Percentiles rank a stretch among this genome's conserved stretches.
Conservation (phyloP, 2,797 vertebrate species). For the Neoniphon sammara region DNA sequence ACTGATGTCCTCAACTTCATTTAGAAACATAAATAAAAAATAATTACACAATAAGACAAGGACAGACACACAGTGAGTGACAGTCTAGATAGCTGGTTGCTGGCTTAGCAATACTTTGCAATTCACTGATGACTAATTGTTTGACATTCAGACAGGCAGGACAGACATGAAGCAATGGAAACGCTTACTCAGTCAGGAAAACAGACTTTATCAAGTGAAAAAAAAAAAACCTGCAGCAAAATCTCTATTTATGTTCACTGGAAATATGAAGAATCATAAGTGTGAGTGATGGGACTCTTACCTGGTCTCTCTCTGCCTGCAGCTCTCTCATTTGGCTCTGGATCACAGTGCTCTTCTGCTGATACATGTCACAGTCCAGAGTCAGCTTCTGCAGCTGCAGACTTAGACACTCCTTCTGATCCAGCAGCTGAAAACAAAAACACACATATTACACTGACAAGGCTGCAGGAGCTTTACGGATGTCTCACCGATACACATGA, state of each 20-base stretch:
- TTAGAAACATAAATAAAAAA: not conserved
- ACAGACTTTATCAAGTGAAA: not conserved
- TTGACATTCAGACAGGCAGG: no score
- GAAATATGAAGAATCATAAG: no score
- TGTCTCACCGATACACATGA: not conserved
- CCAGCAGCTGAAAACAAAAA: constrained; percentile 78
- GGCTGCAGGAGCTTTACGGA: not conserved
- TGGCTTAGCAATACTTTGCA: not conserved
- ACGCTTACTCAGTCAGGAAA: no score
- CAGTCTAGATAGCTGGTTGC: not conserved
- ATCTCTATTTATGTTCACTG: not conserved
- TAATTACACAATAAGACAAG: not conserved
- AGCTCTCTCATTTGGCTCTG: constrained; percentile 87
- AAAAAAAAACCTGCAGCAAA: not conserved
- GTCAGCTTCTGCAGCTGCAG: constrained; percentile 85
- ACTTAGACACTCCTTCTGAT: constrained; percentile 85
- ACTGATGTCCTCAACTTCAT: not conserved
- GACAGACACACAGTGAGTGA: not conserved
- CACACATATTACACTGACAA: not conserved
- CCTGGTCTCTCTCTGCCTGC: constrained; percentile 89
- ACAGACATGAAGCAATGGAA: not conserved
- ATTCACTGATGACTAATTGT: no score
- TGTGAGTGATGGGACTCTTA: constrained; percentile 52
- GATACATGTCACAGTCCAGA: constrained; percentile 86
- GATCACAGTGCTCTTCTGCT: constrained; percentile 83